Conservation (phyloP, 2,888 invertebrate species). For the Meiosimyza decipiens region DNA sequence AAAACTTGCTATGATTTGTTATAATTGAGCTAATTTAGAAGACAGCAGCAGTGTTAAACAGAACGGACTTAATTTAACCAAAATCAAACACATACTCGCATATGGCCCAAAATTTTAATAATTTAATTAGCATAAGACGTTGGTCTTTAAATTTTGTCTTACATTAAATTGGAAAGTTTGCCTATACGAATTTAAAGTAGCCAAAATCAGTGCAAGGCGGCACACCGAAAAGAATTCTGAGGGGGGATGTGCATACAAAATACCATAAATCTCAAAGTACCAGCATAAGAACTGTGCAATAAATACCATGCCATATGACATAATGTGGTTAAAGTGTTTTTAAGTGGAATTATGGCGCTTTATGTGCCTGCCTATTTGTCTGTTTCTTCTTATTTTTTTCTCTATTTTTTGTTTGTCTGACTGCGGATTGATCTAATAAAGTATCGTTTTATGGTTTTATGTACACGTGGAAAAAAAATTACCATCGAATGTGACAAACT, state of each 20-base stretch:
- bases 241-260: neutral
- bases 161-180: conserved; percentile 15
- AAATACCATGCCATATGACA: neutral
- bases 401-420: no score
- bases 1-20: no score
- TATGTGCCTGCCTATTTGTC: neutral
- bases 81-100: neutral
- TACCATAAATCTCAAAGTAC: conserved; percentile 8
- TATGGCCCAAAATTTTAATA: no score
- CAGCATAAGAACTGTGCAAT: neutral
- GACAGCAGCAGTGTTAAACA: no score
- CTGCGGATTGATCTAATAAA: no score
- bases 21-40: no score
- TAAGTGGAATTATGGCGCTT: neutral
- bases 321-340: neutral
- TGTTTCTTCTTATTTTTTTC: neutral
- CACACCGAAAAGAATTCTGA: neutral
- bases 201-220: conserved; percentile 6
- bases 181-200: neutral
- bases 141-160: neutral
- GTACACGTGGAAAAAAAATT: no score
- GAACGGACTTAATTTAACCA: no score
- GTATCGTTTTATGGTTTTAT: no score
- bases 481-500: no score
- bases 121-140: no score